Base-by-base conservation (phyloP, 2,888 invertebrate genomes). In the Xylota sylvarum region DNA sequence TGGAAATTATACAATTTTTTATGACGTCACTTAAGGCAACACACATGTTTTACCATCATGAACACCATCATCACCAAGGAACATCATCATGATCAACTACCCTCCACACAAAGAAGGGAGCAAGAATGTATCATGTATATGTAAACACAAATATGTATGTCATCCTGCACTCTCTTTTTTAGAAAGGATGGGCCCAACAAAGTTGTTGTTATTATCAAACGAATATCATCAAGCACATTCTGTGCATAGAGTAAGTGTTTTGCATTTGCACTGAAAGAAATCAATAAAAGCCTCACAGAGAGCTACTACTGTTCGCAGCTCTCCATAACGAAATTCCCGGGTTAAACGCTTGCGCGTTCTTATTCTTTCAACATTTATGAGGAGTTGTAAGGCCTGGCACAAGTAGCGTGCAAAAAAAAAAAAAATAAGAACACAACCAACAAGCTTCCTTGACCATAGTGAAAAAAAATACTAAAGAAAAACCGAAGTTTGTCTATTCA, bases 261-360 rank as follows among this genome's bases (percentile, higher is more conserved):
- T 86, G 86, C 86, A 86, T 77, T 86, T 86, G 86, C 86, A 86
- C 77, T 78, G 60, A 69, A 82, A 78, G 69, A 82, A 86, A 86
- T 86, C 87, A 83, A 87, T 83, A 83, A 74, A 56, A 65, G 52
- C 48, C 50, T 74, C 70, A 17, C 62, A 56, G 67, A 88, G 81
- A 78, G 55, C 60, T 76, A 58, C 58, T 58, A 46, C 76, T 32
- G 60, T 46, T 80, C 50, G 72, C 46, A 82, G 77, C 86, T 83
- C 79, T 79, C 65, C 79, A 52, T 83, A 79, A 87, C 76, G 48
- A 90, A 91, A 92, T 92, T 92, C 92, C 92, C 92, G 92, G 92
- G 92, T 67, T 89, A 92, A 91, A 91, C 92, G 92, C 92, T 90
- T 92, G 92, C 92, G 92, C 92, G 83, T 88, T 92, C 88, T 86